A percentile compares a stretch with the other conserved stretches of the same genome.
Evolutionary conservation across 2,113 vertebrate species (phyloP).

Genomic region (Ceyx margarethae): DNA sequence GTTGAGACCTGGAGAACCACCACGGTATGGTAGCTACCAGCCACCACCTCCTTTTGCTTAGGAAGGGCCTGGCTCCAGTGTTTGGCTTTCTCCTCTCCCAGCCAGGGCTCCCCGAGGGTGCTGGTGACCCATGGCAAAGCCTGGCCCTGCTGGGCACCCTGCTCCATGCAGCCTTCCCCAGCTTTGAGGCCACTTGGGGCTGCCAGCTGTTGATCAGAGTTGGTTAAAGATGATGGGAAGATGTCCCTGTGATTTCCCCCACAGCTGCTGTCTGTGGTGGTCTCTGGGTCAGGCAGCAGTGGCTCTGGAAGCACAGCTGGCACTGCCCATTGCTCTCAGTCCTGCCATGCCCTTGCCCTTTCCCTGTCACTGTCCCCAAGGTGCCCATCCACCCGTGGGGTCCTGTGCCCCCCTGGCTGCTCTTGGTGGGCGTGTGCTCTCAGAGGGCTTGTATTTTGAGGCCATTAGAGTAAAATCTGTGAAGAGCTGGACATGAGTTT

Average conservation of each 20-base stretch:
- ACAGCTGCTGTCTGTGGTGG: background rate
- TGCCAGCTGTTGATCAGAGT: background rate
- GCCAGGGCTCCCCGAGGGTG: background rate
- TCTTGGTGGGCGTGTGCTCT: background rate
- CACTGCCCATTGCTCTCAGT: rapidly evolving
- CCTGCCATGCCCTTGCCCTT: background rate
- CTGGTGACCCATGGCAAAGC: background rate
- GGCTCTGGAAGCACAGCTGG: background rate
- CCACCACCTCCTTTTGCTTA: background rate
- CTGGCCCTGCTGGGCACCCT: background rate
- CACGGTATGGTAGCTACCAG: background rate
- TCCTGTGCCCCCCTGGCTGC: rapidly evolving
- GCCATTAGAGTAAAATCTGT: background rate
- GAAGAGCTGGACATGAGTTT: background rate
- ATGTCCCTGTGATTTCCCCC: background rate
- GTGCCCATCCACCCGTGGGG: background rate
- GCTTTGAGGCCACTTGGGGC: background rate
- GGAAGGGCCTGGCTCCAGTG: background rate
- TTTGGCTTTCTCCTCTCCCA: background rate
- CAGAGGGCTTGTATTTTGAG: background rate
- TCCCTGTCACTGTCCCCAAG: background rate
- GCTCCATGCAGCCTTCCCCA: background rate
- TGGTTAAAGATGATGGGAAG: background rate
- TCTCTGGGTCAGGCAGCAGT: background rate
- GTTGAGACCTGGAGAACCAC: background rate